Conservation (phyloP, 2,888 invertebrate genomes). For the Rhagonycha fulva region DNA sequence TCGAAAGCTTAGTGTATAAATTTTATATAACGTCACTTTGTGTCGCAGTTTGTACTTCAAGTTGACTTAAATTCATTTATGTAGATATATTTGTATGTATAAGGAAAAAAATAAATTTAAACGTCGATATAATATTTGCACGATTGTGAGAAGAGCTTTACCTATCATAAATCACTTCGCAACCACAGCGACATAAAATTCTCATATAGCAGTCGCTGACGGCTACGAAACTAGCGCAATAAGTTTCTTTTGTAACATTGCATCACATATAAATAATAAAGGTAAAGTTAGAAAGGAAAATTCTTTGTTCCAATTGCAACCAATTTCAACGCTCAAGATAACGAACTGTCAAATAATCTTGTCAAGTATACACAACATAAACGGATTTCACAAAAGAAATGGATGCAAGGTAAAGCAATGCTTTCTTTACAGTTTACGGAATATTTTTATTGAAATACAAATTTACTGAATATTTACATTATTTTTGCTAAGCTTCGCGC, state of each 20-base stretch:
- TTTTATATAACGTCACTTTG: background rate
- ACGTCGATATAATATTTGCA: conserved; percentile 7
- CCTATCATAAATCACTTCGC: conserved; percentile 15
- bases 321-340: background rate
- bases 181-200: conserved; percentile 16
- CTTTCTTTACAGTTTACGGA: background rate
- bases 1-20: background rate
- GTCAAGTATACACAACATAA: background rate
- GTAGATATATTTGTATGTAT: conserved; percentile 3
- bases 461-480: background rate
- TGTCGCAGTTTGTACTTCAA: background rate
- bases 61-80: background rate
- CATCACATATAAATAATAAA: conserved; percentile 4
- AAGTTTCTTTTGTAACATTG: conserved; percentile 17
- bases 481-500: background rate
- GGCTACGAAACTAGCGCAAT: conserved; percentile 18
- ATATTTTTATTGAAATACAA: background rate
- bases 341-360: background rate
- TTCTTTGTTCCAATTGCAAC: background rate
- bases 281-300: background rate
- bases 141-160: conserved; percentile 2
- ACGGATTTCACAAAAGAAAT: background rate
- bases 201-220: conserved; percentile 19
- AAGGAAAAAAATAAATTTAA: background rate
- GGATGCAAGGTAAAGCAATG: background rate